Evolutionary conservation across 2,113 vertebrate species (phyloP), one percentile per base, ranked within the genome.

Genomic region (Alethe castanea): DNA sequence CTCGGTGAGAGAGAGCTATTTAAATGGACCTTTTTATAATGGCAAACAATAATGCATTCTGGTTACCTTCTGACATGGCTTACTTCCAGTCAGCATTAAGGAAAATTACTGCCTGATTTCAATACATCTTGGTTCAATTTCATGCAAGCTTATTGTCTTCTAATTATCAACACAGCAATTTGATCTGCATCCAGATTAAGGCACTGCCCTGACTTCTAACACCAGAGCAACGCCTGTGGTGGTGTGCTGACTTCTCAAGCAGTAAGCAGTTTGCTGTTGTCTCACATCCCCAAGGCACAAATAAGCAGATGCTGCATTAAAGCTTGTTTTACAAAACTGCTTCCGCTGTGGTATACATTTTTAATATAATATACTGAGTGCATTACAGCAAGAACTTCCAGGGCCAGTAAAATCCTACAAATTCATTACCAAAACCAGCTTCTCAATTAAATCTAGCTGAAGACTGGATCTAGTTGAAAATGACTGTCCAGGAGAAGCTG

Each of bases 281-380:
- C 71, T 97, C 72, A 45, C 52, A 71, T 96, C 95, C 92, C 96
- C 79, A 94, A 93, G 95, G 95, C 96, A 94, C 88, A 93, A 96
- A 97, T 95, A 97, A 97, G 95, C 88, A 97, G 96, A 96, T 96
- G 84, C 77, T 86, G 91, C 92, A 97, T 96, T 97, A 96, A 92
- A 94, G 80, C 91, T 85, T 97, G 90, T 94, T 97, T 91, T 83
- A 96, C 91, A 97, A 96, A 98, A 96, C 94, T 88, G 95, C 93
- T 94, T 97, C 94, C 57, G 85, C 90, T 97, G 96, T 96, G 96
- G 95, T 96, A 94, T 94, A 97, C 96, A 97, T 98, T 98, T 98
- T 98, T 97, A 98, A 97, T 97, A 96, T 62, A 95, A 97, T 90
- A 96, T 93, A 90, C 89, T 74, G 94, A 85, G 44, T 28, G 45